Evolutionary conservation across 2,888 invertebrate species (phyloP).

Genomic region (Apodemia hepburni): DNA sequence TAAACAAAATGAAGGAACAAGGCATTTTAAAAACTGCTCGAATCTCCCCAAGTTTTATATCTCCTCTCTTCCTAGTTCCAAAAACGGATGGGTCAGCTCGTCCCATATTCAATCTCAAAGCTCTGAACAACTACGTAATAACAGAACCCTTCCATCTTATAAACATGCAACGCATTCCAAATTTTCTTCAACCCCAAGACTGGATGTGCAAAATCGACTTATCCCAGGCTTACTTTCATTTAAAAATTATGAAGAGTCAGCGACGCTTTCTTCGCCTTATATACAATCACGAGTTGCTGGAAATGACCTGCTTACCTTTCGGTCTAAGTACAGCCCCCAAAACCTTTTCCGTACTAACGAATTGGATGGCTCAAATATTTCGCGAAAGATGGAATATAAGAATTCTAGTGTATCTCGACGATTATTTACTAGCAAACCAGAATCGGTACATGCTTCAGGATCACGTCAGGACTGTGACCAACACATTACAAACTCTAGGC

Average conservation of each 20-base stretch:
- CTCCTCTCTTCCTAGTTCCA: conserved; percentile 34
- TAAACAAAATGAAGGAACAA: conserved; percentile 21
- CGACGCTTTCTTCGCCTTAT: conserved; percentile 28
- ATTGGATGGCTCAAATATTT: conserved; percentile 31
- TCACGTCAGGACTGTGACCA: conserved; percentile 21
- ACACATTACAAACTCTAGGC: conserved; percentile 23
- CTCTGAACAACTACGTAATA: conserved; percentile 32
- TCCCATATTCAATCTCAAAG: conserved; percentile 35
- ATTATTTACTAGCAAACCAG: conserved; percentile 30
- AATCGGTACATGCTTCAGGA: conserved; percentile 1
- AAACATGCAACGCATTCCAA: conserved; percentile 31
- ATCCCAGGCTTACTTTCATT: conserved; percentile 30
- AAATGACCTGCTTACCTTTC: conserved; percentile 33
- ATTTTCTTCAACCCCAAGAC: conserved; percentile 30
- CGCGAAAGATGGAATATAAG: conserved; percentile 24
- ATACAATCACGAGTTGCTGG: conserved; percentile 23
- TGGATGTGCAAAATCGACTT: conserved; percentile 23
- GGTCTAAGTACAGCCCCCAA: conserved; percentile 31
- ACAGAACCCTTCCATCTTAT: conserved; percentile 32
- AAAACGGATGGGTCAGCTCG: conserved; percentile 32
- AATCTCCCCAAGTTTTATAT: conserved; percentile 33
- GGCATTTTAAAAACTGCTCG: conserved; percentile 17
- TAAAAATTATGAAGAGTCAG: conserved; percentile 22
- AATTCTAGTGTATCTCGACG: conserved; percentile 32
- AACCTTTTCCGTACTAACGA: conserved; percentile 27